Conservation (phyloP, 1,140 invertebrate genomes). For the Neuroterus valhalla region DNA sequence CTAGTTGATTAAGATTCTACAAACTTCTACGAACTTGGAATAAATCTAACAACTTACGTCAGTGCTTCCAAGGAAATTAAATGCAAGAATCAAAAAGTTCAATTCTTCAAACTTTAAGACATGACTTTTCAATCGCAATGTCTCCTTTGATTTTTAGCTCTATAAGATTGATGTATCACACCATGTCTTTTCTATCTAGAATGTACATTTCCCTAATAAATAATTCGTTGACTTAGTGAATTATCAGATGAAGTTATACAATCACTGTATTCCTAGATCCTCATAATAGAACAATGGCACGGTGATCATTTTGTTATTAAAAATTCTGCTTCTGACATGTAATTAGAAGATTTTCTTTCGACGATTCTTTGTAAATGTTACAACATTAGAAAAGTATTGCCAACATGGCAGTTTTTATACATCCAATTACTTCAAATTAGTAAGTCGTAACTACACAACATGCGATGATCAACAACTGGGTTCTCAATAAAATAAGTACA, state of each 20-base stretch:
- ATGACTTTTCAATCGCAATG: neutral
- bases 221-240: conserved; percentile 24
- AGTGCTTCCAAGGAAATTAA: neutral
- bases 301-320: neutral
- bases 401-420: no score
- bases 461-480: no score
- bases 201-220: neutral
- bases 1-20: no score
- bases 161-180: neutral
- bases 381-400: neutral
- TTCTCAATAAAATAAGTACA: no score
- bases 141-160: neutral
- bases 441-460: no score
- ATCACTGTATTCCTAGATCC: neutral
- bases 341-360: no score
- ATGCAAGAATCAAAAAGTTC: conserved; percentile 1
- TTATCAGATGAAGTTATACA: neutral
- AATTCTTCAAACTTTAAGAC: neutral
- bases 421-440: no score
- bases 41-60: neutral
- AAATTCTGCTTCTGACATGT: neutral
- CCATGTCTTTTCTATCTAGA: conserved; percentile 8
- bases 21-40: no score
- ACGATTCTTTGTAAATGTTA: no score
- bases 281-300: conserved; percentile 10